Conservation (phyloP, 2,113 vertebrate species). For the Rhinolophus ferrumequinum region DNA sequence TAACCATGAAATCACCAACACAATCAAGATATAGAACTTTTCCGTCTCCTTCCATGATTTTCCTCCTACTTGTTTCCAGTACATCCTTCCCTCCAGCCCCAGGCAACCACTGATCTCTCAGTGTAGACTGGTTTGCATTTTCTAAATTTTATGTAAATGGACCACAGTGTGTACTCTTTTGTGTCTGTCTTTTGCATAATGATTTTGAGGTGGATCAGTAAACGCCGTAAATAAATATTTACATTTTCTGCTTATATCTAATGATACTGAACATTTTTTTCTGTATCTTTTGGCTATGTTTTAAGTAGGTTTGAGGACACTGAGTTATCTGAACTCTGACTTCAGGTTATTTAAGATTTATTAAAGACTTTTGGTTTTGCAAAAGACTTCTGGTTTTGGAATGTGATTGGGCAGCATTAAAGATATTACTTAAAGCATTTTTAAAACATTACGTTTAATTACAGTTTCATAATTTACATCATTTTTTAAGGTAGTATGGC, state of each 20-base stretch:
- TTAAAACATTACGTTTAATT: neutral
- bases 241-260: neutral
- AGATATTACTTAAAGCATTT: neutral
- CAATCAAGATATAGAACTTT: neutral
- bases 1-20: neutral
- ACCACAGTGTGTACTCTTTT: neutral
- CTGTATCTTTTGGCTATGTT: neutral
- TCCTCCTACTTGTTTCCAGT: neutral
- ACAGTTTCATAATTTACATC: neutral
- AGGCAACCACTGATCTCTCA: neutral
- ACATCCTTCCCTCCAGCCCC: too few relatives aligned
- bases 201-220: neutral
- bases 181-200: neutral
- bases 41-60: neutral
- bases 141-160: neutral
- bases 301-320: neutral
- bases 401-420: neutral
- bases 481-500: neutral
- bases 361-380: too few relatives aligned
- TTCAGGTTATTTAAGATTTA: neutral
- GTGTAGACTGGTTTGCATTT: neutral
- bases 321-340: neutral
- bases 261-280: neutral
- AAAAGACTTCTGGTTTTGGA: neutral
- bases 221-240: neutral